These are phyloP conservation scores for Nomia melanderi DNA, from an alignment of 1,140 invertebrate species.

Conservation along the genomic window DNA sequence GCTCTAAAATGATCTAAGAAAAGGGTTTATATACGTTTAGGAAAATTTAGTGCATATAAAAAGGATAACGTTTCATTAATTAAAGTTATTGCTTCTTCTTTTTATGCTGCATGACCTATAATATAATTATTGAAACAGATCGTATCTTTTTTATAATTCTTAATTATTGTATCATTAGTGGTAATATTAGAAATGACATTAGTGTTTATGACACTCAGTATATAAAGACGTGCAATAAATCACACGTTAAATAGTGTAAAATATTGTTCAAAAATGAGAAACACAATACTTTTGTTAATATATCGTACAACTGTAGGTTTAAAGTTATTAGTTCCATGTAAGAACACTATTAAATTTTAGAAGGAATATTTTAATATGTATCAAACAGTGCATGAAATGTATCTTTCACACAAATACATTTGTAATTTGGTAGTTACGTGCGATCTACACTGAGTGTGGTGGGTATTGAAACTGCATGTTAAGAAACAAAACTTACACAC, in stretches of 20 bases:
- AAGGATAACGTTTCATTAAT: neutral
- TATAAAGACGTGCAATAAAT: neutral
- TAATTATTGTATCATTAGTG: neutral
- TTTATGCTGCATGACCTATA: slow-evolving; percentile 30
- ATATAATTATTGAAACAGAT: slow-evolving; percentile 16
- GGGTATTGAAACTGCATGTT: slow-evolving; percentile 61
- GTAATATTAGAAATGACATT: neutral
- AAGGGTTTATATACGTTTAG: neutral
- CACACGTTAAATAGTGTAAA: neutral
- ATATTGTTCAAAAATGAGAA: neutral
- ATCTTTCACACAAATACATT: slow-evolving; percentile 46
- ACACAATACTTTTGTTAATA: slow-evolving; percentile 1
- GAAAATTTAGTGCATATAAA: neutral
- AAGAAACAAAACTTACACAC: slow-evolving; percentile 61
- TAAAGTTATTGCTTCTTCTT: slow-evolving; percentile 15
- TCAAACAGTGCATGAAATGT: slow-evolving; percentile 54
- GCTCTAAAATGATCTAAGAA: neutral
- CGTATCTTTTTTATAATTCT: neutral
- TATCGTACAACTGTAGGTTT: neutral
- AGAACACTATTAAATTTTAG: neutral
- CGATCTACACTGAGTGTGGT: slow-evolving; percentile 47
- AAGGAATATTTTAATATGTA: slow-evolving; percentile 9
- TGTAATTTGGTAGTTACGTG: slow-evolving; percentile 45
- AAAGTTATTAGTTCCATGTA: neutral
- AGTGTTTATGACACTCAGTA: neutral